Percentiles rank a stretch among this genome's conserved stretches.
Conservation (phyloP, 2,888 invertebrate genomes). For the Agrochola lychnidis region DNA sequence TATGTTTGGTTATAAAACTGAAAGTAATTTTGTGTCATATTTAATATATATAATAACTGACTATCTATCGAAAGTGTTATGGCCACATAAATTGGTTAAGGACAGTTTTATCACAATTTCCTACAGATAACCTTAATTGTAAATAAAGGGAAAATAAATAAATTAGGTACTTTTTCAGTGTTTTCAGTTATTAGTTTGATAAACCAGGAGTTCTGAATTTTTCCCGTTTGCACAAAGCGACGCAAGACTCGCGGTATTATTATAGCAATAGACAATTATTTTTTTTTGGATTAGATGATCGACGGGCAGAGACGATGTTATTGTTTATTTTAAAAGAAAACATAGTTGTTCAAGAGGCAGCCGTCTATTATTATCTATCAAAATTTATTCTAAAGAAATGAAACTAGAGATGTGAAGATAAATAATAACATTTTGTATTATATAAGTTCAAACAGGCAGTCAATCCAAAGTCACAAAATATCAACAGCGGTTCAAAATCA, state of each 20-base stretch:
- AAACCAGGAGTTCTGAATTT: no score
- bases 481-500: conserved; percentile 1
- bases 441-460: conserved; percentile 20
- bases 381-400: not conserved
- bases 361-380: not conserved
- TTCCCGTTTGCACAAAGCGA: not conserved
- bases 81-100: conserved; percentile 14
- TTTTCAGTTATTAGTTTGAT: not conserved
- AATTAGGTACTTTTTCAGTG: not conserved
- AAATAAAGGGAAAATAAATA: not conserved
- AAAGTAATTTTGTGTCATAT: conserved; percentile 19
- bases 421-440: conserved; percentile 10
- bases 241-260: not conserved
- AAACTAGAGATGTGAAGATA: conserved; percentile 1
- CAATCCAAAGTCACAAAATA: conserved; percentile 17
- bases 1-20: conserved; percentile 18
- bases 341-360: not conserved
- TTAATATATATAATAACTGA: not conserved
- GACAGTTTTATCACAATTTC: conserved; percentile 21
- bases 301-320: not conserved
- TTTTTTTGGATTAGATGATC: not conserved
- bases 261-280: not conserved
- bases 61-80: conserved; percentile 20
- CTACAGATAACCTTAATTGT: not conserved
- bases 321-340: no score